These are phyloP conservation scores for Xestoiulus laeticollis DNA, from an alignment of 2,888 invertebrate species.

Conservation along the genomic window DNA sequence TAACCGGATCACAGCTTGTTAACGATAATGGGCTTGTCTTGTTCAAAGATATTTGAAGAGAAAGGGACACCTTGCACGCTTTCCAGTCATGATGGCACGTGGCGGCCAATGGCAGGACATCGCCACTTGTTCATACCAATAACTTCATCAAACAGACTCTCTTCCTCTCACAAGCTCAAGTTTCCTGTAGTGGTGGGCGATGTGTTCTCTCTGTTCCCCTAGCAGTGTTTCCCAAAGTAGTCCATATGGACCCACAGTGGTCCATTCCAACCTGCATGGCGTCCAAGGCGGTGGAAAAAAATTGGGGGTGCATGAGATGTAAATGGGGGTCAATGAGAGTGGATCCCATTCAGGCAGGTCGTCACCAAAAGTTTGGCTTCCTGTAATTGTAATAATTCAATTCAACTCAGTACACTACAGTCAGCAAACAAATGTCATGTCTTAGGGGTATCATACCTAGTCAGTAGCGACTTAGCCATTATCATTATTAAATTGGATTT, in stretches of 20 bases:
- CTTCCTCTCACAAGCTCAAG: background rate
- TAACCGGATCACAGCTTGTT: constrained; percentile 54
- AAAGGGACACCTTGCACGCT: constrained; percentile 46
- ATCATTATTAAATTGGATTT: too few species aligned
- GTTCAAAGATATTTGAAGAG: constrained; percentile 52
- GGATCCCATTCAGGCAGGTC: constrained; percentile 34
- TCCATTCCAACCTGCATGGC: too few species aligned
- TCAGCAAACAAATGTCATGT: too few species aligned
- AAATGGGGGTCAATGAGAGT: background rate
- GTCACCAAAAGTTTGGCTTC: background rate
- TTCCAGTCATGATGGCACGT: constrained; percentile 14
- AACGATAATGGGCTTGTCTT: constrained; percentile 53
- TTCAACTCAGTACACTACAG: too few species aligned
- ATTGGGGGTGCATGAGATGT: too few species aligned
- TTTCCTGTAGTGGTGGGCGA: background rate
- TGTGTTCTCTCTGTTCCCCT: background rate
- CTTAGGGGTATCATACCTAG: too few species aligned
- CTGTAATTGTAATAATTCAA: background rate
- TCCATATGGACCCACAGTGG: background rate
- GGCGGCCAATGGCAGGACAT: background rate
- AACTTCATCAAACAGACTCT: constrained; percentile 1
- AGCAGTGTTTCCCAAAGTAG: too few species aligned
- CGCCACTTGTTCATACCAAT: background rate
- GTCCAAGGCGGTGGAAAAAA: too few species aligned
- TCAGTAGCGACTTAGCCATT: too few species aligned